A percentile compares a stretch with the other conserved stretches of the same genome.
Evolutionary conservation across 1,140 invertebrate species (phyloP).

Genomic region (Sarcophaga peregrina): DNA sequence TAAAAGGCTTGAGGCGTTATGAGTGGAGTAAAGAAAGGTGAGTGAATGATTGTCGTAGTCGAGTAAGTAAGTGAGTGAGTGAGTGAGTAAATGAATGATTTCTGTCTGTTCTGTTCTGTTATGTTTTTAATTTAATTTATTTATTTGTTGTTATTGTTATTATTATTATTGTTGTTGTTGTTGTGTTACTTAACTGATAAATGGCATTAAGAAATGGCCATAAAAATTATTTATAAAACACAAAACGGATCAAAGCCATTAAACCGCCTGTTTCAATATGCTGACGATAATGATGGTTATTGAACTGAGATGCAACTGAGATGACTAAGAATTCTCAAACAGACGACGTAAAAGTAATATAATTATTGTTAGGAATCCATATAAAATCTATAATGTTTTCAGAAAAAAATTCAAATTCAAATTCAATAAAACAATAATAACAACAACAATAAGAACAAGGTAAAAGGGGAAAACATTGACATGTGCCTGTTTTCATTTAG

Average conservation of each 20-base stretch:
- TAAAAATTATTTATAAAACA: no score
- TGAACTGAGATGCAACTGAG: no score
- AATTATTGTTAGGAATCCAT: background rate
- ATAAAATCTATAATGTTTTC: slow-evolving; percentile 33
- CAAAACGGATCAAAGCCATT: no score
- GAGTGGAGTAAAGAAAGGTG: background rate
- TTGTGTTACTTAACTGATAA: background rate
- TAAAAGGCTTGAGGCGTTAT: background rate
- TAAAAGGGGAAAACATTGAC: slow-evolving; percentile 30
- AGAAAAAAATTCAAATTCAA: slow-evolving; percentile 24
- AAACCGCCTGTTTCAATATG: no score
- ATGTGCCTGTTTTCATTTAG: slow-evolving; percentile 31
- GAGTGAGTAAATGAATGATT: background rate
- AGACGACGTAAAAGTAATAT: background rate
- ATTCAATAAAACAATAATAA: background rate
- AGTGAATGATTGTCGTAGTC: background rate
- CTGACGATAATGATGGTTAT: no score
- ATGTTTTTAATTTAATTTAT: background rate
- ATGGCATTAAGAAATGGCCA: no score
- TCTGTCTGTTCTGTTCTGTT: slow-evolving; percentile 4
- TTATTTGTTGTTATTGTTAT: background rate
- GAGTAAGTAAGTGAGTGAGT: no score
- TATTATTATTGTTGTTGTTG: background rate
- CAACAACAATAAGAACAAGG: background rate
- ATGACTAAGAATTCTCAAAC: no score